These are phyloP conservation scores for Conger conger DNA, from an alignment of 2,113 vertebrate genomes.

Conservation along the genomic window DNA sequence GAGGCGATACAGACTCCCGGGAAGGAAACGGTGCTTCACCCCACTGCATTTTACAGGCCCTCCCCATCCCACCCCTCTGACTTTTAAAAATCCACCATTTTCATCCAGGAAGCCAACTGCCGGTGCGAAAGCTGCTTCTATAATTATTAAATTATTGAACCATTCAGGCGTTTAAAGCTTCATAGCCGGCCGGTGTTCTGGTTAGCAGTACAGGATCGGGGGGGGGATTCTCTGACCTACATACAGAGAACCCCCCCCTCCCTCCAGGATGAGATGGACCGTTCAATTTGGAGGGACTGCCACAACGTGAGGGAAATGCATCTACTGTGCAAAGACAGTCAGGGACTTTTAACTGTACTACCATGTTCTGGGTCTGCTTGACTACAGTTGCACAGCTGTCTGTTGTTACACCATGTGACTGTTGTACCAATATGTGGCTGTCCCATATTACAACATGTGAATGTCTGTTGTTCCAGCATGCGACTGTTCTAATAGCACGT, in stretches of 20 bases:
- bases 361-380: too few species aligned
- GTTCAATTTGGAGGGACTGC: too few species aligned
- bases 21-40: not conserved
- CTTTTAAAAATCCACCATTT: not conserved
- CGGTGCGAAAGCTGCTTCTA: not conserved
- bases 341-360: too few species aligned
- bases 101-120: not conserved
- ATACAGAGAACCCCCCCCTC: not conserved
- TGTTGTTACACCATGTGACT: too few species aligned
- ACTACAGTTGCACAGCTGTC: too few species aligned
- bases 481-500: too few species aligned
- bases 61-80: not conserved
- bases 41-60: not conserved
- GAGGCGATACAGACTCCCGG: not conserved
- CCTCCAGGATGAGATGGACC: too few species aligned
- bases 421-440: too few species aligned
- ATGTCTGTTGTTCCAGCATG: too few species aligned
- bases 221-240: not conserved
- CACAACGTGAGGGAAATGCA: too few species aligned
- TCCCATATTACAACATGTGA: too few species aligned
- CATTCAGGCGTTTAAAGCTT: not conserved
- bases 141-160: conserved; percentile 7
- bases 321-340: too few species aligned
- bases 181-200: not conserved
- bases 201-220: not conserved